phyloP scores from a whole-genome alignment of 2,113 vertebrate genomes.

The Pampusana beccarii region DNA sequence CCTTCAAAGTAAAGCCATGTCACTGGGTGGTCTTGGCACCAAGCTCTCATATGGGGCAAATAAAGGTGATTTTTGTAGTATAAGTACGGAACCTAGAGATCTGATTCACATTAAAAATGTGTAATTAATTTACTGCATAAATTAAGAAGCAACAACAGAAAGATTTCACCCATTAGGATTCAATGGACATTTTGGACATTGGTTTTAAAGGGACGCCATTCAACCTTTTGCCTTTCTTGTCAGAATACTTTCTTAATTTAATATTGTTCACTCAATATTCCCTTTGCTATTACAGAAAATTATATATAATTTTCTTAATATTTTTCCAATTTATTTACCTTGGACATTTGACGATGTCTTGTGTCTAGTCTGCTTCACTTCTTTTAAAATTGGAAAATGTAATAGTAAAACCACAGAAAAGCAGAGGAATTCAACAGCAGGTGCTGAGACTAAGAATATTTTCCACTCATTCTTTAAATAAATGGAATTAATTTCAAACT shows the following conservation, averaged over 20 bases:
- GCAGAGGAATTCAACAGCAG: constrained; percentile 8
- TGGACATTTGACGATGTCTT: constrained; percentile 14
- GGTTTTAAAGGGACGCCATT: neutral
- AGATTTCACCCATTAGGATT: neutral
- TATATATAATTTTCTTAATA: neutral
- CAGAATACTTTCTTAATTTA: neutral
- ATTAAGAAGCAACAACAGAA: constrained; percentile 8
- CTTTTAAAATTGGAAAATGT: neutral
- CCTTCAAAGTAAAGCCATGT: constrained; percentile 16
- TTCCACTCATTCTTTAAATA: neutral
- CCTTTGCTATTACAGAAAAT: neutral
- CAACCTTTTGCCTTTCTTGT: neutral
- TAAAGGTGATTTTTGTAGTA: constrained; percentile 18
- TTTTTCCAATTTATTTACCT: constrained; percentile 32
- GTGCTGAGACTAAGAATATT: constrained; percentile 14
- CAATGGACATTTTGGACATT: neutral
- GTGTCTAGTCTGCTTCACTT: constrained; percentile 5
- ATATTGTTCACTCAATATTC: neutral
- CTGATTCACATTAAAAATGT: constrained; percentile 19
- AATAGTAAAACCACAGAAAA: constrained; percentile 31
- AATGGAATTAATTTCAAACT: neutral
- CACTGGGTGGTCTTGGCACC: constrained; percentile 52
- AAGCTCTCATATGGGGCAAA: neutral
- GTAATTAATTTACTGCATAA: constrained; percentile 8
- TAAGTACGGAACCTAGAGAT: neutral